Evolutionary conservation across 2,888 invertebrate genomes (phyloP), one percentile per base, ranked within the genome.

Genomic region (Dryobotodes eremita): DNA sequence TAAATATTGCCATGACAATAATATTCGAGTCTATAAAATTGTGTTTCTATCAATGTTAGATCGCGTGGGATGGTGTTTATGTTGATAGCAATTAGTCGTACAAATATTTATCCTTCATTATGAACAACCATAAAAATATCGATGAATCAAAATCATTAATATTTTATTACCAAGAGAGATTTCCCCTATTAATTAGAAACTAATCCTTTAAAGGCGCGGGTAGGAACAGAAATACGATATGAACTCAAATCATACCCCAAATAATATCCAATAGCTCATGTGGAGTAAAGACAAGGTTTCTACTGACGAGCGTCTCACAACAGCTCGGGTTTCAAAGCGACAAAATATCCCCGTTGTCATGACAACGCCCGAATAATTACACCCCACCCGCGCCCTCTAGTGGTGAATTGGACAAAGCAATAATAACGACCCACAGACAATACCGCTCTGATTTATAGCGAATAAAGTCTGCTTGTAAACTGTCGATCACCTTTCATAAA

Each of bases 371-470:
- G 59, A 72, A 50, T 81, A 83, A 79, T 78, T 77, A 68, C 61
- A 59, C n/a, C 68, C 42, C 46, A 20, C 11, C 62, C 23, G 46
- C 77, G 71, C 59, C 68, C 75, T 71, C 69, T 70, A 61, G 76
- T 82, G 74, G 80, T 75, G 76, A 85, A 83, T 86, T 80, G 83
- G 80, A 83, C 83, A 82, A 73, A 81, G 83, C 76, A 81, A 82
- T 81, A 84, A 81, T 80, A 84, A 78, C 76, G 77, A 83, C 50
- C 75, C 59, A 72, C 69, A 73, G 82, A 85, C 83, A 89, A 89
- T 83, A 80, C 65, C 70, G 64, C 71, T 61, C 71, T 86, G 79
- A 86, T 89, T 88, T 79, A 89, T 85, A 36, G 68, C 66, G 68
- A 71, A 76, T 78, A 74, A 82, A 86, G 71, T 85, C 82, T 74